A percentile compares a stretch with the other conserved stretches of the same genome.
These are phyloP conservation scores for Eriosoma lanigerum DNA, from an alignment of 1,140 invertebrate species.

Conservation along the genomic window DNA sequence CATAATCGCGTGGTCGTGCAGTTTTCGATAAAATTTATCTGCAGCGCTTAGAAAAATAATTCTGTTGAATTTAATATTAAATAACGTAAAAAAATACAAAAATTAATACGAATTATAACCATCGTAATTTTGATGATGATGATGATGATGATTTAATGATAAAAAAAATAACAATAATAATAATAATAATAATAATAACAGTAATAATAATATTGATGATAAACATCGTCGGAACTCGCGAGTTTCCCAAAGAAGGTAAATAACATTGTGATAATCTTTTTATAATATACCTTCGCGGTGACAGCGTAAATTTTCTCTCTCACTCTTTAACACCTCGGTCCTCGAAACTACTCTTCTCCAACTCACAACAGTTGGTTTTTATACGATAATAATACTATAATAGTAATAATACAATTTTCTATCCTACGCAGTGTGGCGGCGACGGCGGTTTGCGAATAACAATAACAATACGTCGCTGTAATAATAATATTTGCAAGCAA, in stretches of 20 bases:
- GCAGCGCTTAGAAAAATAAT: too few species aligned
- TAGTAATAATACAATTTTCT: constrained; percentile 21
- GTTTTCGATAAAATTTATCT: too few species aligned
- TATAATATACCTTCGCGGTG: background rate
- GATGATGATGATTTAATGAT: too few species aligned
- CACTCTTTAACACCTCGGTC: background rate
- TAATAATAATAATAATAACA: background rate
- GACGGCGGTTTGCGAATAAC: constrained; percentile 20
- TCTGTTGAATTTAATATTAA: too few species aligned
- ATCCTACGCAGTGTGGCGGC: background rate
- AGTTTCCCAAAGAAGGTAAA: background rate
- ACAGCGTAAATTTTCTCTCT: background rate
- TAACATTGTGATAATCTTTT: constrained; percentile 24
- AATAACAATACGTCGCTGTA: constrained; percentile 29
- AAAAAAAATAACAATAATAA: background rate
- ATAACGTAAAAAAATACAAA: too few species aligned
- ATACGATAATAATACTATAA: background rate
- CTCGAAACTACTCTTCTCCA: background rate
- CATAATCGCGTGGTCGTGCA: background rate
- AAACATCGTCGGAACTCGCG: too few species aligned
- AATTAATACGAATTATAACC: too few species aligned
- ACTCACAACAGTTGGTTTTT: constrained; percentile 28
- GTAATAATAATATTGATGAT: too few species aligned
- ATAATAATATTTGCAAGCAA: constrained; percentile 27
- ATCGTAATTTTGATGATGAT: too few species aligned